Percentiles rank a stretch among this genome's conserved stretches.
Evolutionary conservation across 2,888 invertebrate genomes (phyloP).

Genomic region (Xanthostigma xanthostigma): DNA sequence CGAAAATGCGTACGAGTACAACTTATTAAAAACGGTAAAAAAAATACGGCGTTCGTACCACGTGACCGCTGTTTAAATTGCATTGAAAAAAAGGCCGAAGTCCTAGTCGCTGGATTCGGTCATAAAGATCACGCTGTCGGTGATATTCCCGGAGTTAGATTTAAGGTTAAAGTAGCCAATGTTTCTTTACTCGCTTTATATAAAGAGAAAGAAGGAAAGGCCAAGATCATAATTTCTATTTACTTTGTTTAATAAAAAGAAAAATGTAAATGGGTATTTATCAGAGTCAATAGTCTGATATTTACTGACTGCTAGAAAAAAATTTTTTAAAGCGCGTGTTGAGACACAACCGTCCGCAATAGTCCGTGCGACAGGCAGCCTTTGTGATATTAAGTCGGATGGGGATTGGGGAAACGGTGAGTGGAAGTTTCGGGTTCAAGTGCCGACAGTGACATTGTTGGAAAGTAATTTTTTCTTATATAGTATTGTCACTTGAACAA

Average conservation of each 20-base stretch:
- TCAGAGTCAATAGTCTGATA: no score
- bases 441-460: no score
- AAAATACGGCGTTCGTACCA: conserved; percentile 99
- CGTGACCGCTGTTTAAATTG: conserved; percentile 99
- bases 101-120: conserved; percentile 97
- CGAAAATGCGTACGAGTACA: conserved; percentile 98
- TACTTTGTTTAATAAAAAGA: conserved; percentile 18
- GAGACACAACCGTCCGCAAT: no score
- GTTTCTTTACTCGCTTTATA: conserved; percentile 96
- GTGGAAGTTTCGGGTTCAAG: no score
- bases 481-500: no score
- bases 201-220: conserved; percentile 99
- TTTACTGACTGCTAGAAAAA: no score
- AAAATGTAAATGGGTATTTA: background rate
- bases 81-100: conserved; percentile 99
- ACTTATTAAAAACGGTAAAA: conserved; percentile 98
- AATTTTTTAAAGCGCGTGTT: no score
- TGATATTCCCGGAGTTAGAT: conserved; percentile 95
- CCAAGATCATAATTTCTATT: conserved; percentile 75
- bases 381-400: no score
- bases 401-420: no score
- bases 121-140: conserved; percentile 99
- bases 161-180: conserved; percentile 94
- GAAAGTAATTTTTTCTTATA: no score
- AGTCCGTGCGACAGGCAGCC: no score